Base-by-base conservation (phyloP, 2,888 invertebrate genomes). In the Aleiodes leptofemur region DNA sequence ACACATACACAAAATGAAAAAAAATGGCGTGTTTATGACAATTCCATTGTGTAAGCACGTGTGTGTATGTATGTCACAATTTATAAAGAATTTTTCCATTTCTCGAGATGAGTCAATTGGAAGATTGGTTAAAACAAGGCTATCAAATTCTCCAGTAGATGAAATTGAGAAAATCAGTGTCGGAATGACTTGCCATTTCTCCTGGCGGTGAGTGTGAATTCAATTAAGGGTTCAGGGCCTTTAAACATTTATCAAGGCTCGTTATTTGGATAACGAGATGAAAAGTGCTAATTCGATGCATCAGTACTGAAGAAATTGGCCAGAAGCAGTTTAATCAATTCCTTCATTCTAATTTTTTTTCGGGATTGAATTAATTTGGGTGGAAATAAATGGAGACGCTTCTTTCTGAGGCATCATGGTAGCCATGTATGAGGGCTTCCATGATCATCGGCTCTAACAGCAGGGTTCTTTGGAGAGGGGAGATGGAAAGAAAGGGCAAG, bases 161-260 rank as follows among this genome's bases (percentile, higher is more conserved):
- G 80, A 82, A 83, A 81, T 77, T 81, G 79, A 85, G 86, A 85
- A 87, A 88, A 88, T 87, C 89, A 86, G 86, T 84, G 85, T 78
- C 78, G 2, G 85, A 82, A 83, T 89, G 89, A 89, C 88, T 88
- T 77, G 86, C 83, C 71, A 78, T 82, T 88, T 88, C 81, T 74
- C 48, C 81, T 81, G 83, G 82, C 81, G 81, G 83, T 80, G 84
- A 88, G 87, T 89, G 87, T 86, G 85, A 88, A 89, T 88, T 89
- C 87, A 88, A 89, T 89, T 88, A 88, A 85, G 86, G 85, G 83
- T 43, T 23, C 23, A 23, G 82, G 82, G 85, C 82, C 38, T 87
- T 86, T 83, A 83, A 86, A 85, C 86, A 85, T 88, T 86, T 86
- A 88, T 86, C 88, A 86, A 82, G 81, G 81, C 87, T 87, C 85